phyloP scores from a whole-genome alignment of 64 coral and sea anemone species.

The Stichodactyla helianthus region DNA sequence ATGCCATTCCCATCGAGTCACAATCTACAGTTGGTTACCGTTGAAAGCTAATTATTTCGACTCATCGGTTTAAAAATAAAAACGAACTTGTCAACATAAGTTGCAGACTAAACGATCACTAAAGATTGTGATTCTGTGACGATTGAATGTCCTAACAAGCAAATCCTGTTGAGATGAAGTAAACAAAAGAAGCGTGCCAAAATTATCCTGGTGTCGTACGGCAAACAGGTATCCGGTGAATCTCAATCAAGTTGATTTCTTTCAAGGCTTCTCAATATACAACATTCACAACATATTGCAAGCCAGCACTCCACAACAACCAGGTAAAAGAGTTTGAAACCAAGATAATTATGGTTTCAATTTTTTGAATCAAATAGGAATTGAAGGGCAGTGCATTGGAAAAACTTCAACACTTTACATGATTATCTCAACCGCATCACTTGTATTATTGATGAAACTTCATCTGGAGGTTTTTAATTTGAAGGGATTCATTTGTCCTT shows the following conservation, averaged over 20 bases:
- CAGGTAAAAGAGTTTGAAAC: background rate
- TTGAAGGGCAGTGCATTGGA: background rate
- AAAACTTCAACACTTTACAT: background rate
- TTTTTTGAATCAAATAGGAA: background rate
- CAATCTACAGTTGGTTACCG: background rate
- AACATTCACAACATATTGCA: background rate
- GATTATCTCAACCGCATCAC: background rate
- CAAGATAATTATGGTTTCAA: background rate
- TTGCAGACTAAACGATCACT: background rate
- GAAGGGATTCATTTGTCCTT: background rate
- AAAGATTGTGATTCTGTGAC: background rate
- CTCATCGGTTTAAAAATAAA: background rate
- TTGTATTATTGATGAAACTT: background rate
- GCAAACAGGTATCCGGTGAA: background rate
- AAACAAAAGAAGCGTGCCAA: background rate
- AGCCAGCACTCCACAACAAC: background rate
- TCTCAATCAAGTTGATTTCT: background rate
- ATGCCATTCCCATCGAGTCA: background rate
- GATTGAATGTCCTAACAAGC: background rate
- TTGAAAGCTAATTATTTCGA: background rate
- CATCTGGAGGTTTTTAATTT: background rate
- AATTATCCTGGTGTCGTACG: background rate
- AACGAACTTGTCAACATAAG: background rate
- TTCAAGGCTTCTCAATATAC: background rate
- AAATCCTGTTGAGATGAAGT: background rate